A percentile compares a stretch with the other conserved stretches of the same genome.
Evolutionary conservation across 2,888 invertebrate genomes (phyloP).

Genomic region (Epistrophella euchroma): DNA sequence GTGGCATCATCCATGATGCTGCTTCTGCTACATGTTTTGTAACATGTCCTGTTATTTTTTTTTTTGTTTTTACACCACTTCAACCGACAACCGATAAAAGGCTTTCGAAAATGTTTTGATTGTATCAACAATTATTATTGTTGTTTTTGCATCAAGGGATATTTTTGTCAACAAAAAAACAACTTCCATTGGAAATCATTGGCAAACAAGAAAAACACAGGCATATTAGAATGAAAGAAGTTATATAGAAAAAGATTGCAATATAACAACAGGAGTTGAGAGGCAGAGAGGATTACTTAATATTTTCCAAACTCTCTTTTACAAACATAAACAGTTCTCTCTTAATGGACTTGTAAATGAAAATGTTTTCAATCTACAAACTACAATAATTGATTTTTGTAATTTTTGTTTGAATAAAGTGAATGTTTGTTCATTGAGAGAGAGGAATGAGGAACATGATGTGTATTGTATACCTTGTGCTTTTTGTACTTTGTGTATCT

Average conservation of each 20-base stretch:
- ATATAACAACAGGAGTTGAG: neutral
- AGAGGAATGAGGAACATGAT: neutral
- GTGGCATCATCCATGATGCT: neutral
- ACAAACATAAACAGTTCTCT: neutral
- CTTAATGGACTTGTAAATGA: slow-evolving; percentile 38
- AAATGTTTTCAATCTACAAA: slow-evolving; percentile 32
- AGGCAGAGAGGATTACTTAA: neutral
- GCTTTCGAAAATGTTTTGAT: slow-evolving; percentile 45
- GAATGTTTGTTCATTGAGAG: neutral
- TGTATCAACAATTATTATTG: slow-evolving; percentile 45
- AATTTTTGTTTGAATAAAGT: slow-evolving; percentile 29
- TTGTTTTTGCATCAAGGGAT: slow-evolving; percentile 4
- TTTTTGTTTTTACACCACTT: neutral
- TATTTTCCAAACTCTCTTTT: neutral
- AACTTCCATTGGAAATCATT: slow-evolving; percentile 3
- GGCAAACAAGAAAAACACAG: neutral
- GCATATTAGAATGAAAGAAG: neutral
- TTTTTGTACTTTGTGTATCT: neutral
- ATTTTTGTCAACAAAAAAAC: neutral
- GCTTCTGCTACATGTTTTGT: neutral
- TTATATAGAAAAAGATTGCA: neutral
- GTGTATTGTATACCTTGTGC: too few relatives aligned
- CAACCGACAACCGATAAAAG: slow-evolving; percentile 36
- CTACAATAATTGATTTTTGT: slow-evolving; percentile 33
- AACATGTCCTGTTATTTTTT: slow-evolving; percentile 29